These are phyloP conservation scores for Acanthacorydalis orientalis DNA, from an alignment of 2,888 invertebrate genomes.

Conservation along the genomic window DNA sequence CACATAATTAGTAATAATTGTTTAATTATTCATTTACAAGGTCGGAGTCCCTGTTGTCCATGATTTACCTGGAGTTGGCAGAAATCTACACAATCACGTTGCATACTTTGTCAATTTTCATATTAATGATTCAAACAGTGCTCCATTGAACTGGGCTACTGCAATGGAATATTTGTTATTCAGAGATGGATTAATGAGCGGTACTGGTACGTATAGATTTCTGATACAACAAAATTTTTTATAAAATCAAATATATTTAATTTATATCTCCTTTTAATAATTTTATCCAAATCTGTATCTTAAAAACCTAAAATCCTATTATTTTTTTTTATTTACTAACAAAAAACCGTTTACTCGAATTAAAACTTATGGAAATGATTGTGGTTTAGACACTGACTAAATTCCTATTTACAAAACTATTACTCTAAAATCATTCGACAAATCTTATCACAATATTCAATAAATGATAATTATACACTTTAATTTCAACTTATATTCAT, in stretches of 20 bases:
- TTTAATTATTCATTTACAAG: constrained; percentile 7
- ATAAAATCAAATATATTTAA: neutral
- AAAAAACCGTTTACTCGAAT: no score
- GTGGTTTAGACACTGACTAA: no score
- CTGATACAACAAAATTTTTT: neutral
- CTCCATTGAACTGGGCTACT: constrained; percentile 80
- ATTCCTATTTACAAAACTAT: no score
- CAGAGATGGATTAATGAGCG: constrained; percentile 78
- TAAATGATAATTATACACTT: no score
- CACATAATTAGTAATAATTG: neutral
- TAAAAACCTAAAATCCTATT: no score
- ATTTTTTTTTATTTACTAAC: no score
- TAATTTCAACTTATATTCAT: no score
- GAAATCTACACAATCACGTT: constrained; percentile 75
- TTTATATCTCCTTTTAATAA: no score
- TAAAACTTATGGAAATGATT: no score
- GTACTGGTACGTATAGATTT: constrained; percentile 42
- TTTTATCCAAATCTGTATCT: no score
- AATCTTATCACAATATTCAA: no score
- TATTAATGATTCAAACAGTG: constrained; percentile 69
- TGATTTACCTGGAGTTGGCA: constrained; percentile 63
- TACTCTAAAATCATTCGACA: no score
- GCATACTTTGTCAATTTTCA: constrained; percentile 63
- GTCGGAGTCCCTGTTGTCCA: constrained; percentile 49
- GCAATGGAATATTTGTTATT: constrained; percentile 82